Evolutionary conservation across 2,888 invertebrate species (phyloP), one percentile per base, ranked within the genome.

Genomic region (Trichopria drosophilae): DNA sequence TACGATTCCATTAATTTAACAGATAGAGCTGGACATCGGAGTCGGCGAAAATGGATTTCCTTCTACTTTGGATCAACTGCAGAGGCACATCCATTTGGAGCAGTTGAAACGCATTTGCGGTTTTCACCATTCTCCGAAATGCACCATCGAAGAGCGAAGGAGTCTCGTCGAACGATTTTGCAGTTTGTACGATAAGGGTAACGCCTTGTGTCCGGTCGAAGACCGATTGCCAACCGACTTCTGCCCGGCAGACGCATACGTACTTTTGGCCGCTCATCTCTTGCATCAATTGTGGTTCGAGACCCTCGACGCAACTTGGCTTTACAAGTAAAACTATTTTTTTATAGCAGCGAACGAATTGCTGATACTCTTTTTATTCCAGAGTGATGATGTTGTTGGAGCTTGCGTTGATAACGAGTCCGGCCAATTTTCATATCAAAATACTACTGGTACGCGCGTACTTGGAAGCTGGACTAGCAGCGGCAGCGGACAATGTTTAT

Each of bases 361-460:
- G 24, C 39, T 32, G 12, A 22, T 35, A n/a, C 36, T 49, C 16
- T 12, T 36, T 31, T 51, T 55, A 49, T 63, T 66, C 19, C 51
- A 74, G 73, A 57, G 70, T 69, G 28, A 69, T 75, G 65, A 58
- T 61, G 15, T 50, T 74, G 45, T 59, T 75, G 48, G 73, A 74
- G 59, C 61, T 62, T 35, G 68, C 65, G 46, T 62, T 75, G 31
- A 47, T 61, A n/a, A 62, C 62, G 15, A 93, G 93, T 64, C 89
- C 91, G 0, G 86, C 90, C 59, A 95, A 93, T 79, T 93, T 90
- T 74, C 92, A 94, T 71, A 84, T 89, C 10, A 95, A 95, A 75
- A 78, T 96, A 61, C 77, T 95, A 32, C 82, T 92, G 6, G 80
- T 94, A 45, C 86, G 87, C 63, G 81, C 91, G 15, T 95, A 94